These are phyloP conservation scores for Virgularia gustaviana DNA, from an alignment of 92 coral and sea anemone species.

Conservation along the genomic window DNA sequence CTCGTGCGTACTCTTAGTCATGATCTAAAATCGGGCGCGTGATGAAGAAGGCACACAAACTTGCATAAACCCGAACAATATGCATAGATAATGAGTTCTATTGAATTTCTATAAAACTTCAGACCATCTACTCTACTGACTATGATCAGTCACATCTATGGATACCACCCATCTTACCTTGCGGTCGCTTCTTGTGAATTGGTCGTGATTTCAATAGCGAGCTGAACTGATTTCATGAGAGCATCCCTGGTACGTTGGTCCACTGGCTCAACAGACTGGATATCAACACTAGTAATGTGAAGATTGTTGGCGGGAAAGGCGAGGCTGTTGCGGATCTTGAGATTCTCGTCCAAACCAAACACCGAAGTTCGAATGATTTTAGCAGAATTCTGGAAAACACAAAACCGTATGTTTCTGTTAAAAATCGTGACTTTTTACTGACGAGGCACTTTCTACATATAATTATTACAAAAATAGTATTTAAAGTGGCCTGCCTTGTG, in stretches of 20 bases:
- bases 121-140: no score
- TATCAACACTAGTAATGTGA: slow-evolving; percentile 91
- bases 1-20: no score
- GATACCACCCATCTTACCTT: slow-evolving; percentile 68
- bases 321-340: slow-evolving; percentile 86
- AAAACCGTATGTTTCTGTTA: no score
- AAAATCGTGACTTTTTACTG: no score
- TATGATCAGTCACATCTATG: no score
- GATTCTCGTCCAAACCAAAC: slow-evolving; percentile 93
- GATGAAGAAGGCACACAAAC: no score
- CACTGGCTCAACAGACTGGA: slow-evolving; percentile 99
- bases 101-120: no score
- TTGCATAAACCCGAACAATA: no score
- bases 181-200: slow-evolving; percentile 99
- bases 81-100: no score
- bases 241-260: slow-evolving; percentile 97
- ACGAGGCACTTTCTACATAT: no score
- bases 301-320: slow-evolving; percentile 89
- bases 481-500: slow-evolving; percentile 65
- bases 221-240: slow-evolving; percentile 93
- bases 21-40: no score
- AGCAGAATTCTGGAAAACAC: slow-evolving; percentile 74
- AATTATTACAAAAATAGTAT: no score
- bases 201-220: slow-evolving; percentile 97
- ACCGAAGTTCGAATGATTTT: slow-evolving; percentile 97